phyloP scores from a whole-genome alignment of 2,113 vertebrate species.

The Podarcis cretensis region DNA sequence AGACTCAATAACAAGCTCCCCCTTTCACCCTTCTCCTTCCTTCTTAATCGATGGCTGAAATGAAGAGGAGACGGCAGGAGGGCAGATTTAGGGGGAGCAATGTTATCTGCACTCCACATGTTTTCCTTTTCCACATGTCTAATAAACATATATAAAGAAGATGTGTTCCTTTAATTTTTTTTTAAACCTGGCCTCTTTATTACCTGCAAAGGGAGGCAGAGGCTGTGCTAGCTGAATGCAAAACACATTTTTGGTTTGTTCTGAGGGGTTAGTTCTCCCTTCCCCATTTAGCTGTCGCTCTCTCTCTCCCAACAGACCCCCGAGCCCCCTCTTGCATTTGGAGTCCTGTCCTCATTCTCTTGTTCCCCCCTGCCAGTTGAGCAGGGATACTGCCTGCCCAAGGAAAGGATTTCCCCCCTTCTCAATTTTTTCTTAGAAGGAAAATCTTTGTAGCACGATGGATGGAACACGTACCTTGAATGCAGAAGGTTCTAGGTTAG shows the following conservation, averaged over 20 bases:
- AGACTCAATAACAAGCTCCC: slow-evolving; percentile 61
- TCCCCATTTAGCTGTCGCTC: slow-evolving; percentile 34
- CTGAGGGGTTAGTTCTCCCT: slow-evolving; percentile 55
- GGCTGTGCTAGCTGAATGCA: slow-evolving; percentile 67
- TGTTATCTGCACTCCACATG: slow-evolving; percentile 77
- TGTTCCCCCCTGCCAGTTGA: fast-evolving
- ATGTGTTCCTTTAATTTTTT: slow-evolving; percentile 31
- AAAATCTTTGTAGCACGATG: too few relatives aligned
- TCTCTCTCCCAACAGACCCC: neutral
- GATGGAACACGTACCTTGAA: too few relatives aligned
- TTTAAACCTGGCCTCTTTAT: neutral
- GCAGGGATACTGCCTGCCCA: neutral
- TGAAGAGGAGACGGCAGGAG: slow-evolving; percentile 43
- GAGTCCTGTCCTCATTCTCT: neutral
- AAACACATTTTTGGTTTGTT: slow-evolving; percentile 70
- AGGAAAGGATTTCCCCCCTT: neutral
- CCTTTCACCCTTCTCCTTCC: slow-evolving; percentile 64
- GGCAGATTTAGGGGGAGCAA: slow-evolving; percentile 45
- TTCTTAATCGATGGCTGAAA: slow-evolving; percentile 70
- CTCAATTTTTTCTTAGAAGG: too few relatives aligned
- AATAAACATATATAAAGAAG: slow-evolving; percentile 59
- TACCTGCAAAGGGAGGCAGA: neutral
- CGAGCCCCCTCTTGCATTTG: neutral
- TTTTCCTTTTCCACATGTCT: slow-evolving; percentile 71
- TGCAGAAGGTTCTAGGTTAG: too few relatives aligned